A percentile compares a stretch with the other conserved stretches of the same genome.
Evolutionary conservation across 2,113 vertebrate genomes (phyloP).

Genomic region (Antechinus stuartii): DNA sequence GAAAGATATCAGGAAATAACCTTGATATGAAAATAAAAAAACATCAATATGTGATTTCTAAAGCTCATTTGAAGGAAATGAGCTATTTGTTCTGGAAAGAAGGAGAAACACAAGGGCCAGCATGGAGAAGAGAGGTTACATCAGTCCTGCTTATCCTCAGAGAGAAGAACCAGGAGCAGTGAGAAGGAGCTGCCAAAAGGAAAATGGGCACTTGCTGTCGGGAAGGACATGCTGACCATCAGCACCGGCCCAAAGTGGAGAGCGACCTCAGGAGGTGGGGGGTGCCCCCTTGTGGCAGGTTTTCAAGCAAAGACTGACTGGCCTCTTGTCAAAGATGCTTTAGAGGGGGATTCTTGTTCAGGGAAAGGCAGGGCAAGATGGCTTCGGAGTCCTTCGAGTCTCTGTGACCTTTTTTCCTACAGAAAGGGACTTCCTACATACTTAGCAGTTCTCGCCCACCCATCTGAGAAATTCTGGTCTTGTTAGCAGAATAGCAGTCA

Average conservation of each 20-base stretch:
- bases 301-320: neutral
- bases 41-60: neutral
- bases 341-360: neutral
- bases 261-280: neutral
- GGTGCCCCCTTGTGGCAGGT: neutral
- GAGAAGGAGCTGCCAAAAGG: neutral
- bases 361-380: neutral
- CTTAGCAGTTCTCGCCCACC: neutral
- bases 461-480: neutral
- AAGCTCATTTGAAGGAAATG: neutral
- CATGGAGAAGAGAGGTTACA: neutral
- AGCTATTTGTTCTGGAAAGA: neutral
- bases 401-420: neutral
- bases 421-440: neutral
- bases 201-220: neutral
- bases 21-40: neutral
- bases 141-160: neutral
- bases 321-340: neutral
- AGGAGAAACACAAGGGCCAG: neutral
- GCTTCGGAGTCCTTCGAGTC: neutral
- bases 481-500: neutral
- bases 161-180: neutral
- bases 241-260: neutral
- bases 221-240: neutral
- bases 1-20: neutral